Evolutionary conservation across 37 sponge, comb jelly and placozoan genomes (phyloP), one percentile per base, ranked within the genome.

Genomic region (Agelas oroides): DNA sequence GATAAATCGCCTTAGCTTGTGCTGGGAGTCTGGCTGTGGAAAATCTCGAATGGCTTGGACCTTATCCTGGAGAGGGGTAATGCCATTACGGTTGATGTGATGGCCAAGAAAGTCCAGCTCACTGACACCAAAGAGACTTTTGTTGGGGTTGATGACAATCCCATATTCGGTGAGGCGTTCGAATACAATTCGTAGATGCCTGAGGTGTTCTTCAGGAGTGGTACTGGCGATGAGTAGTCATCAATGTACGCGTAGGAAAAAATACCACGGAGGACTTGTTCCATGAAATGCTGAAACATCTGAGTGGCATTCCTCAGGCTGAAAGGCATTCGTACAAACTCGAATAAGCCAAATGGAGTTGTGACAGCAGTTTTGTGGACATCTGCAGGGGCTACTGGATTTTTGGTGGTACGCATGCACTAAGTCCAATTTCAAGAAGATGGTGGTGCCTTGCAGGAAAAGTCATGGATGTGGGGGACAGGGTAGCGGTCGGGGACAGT

Each of bases 401-500:
- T n/a, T 81, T 37, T 81, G 82, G 35, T 81, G 36, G 60, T 79
- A 79, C 1, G 69, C 80, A 25, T 32, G 24, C 1, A 66, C 54
- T 13, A 79, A 8, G 25, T 79, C 80, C 18, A 56, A 56, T 18
- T 56, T 56, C 58, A 18, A n/a, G n/a, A n/a, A n/a, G n/a, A n/a
- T n/a, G n/a, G n/a, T n/a, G n/a, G n/a, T n/a, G n/a, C n/a, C n/a
- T 12, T 68, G 81, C 27, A 70, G 18, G 37, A 81, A 56, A 81
- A 82, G 33, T 80, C 81, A 20, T 80, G 81, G 23, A 75, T 53
- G 83, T 81, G 0, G 77, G 77, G 61, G 1, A 71, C 86, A 36
- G 85, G 90, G 60, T 84, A 89, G 33, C 85, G 53, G 73, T 86
- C 83, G 20, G 86, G 83, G 14, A 53, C 52, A 12, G 86, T 54